A percentile compares a stretch with the other conserved stretches of the same genome.
These are phyloP conservation scores for Delichon dasypus DNA, from an alignment of 2,797 vertebrate genomes.

Conservation along the genomic window DNA sequence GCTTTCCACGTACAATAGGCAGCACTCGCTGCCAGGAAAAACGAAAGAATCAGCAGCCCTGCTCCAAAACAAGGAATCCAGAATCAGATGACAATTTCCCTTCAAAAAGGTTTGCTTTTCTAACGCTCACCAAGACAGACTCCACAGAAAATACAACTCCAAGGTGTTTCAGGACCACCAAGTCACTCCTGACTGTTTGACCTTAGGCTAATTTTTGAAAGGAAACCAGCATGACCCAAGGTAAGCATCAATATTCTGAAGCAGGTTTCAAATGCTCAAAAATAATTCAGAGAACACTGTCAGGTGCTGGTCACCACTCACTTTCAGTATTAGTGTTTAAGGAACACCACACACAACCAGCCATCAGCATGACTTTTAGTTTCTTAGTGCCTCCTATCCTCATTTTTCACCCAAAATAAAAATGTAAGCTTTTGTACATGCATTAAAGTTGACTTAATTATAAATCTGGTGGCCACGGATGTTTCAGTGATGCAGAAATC, in stretches of 20 bases:
- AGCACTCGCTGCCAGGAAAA: slow-evolving; percentile 53
- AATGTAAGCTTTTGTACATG: not conserved
- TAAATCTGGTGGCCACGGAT: rapidly evolving
- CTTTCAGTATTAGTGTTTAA: not conserved
- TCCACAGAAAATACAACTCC: not conserved
- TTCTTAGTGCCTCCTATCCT: not conserved
- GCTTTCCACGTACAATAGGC: slow-evolving; percentile 45
- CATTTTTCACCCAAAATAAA: not conserved
- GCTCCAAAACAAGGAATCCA: slow-evolving; percentile 37
- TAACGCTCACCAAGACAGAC: not conserved
- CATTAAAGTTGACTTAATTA: not conserved
- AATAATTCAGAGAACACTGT: not conserved
- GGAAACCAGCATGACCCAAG: not conserved
- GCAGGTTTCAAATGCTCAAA: not conserved
- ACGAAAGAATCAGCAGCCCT: slow-evolving; percentile 29
- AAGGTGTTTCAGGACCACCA: not conserved
- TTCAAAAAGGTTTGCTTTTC: not conserved
- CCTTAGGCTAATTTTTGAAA: not conserved
- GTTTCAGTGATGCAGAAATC: not conserved
- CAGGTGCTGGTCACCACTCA: not conserved
- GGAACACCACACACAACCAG: not conserved
- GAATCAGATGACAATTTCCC: not conserved
- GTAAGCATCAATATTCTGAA: not conserved
- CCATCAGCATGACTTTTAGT: not conserved
- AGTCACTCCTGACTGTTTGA: not conserved